Conservation (phyloP, 2,888 invertebrate species). For the Cheilosia impressa region DNA sequence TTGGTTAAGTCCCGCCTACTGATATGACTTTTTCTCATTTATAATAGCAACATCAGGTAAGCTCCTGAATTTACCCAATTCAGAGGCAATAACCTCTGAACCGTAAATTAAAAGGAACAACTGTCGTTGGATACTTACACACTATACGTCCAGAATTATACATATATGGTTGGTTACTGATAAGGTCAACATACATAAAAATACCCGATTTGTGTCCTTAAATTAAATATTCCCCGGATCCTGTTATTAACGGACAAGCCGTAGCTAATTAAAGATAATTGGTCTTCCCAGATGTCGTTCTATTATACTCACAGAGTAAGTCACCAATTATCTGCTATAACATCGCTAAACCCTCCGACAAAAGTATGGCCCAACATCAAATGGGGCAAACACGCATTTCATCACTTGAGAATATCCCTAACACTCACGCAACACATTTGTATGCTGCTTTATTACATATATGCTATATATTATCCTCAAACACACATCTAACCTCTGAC, state of each 20-base stretch:
- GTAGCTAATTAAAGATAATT: conserved; percentile 74
- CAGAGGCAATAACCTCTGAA: conserved; percentile 37
- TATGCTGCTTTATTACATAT: conserved; percentile 60
- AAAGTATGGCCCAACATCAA: conserved; percentile 61
- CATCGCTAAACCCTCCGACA: conserved; percentile 58
- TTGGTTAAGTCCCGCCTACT: no score
- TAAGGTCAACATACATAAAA: conserved; percentile 47
- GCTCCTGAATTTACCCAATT: conserved; percentile 3
- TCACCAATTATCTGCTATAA: conserved; percentile 72
- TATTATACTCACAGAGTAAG: conserved; percentile 61
- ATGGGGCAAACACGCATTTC: conserved; percentile 73
- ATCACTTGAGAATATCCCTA: conserved; percentile 72
- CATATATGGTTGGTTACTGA: conserved; percentile 10
- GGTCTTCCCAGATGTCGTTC: conserved; percentile 69
- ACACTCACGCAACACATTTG: conserved; percentile 71
- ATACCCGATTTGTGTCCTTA: conserved; percentile 56
- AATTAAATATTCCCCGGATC: conserved; percentile 60
- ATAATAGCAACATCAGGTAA: no score
- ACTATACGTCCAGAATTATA: not conserved
- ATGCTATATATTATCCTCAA: conserved; percentile 63
- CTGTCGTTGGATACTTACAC: conserved; percentile 16
- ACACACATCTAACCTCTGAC: conserved; percentile 68
- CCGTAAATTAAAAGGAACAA: conserved; percentile 45
- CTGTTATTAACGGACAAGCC: conserved; percentile 64
- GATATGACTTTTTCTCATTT: no score